phyloP scores from a whole-genome alignment of 1,140 invertebrate genomes.

The Apocrypta bakeri region DNA sequence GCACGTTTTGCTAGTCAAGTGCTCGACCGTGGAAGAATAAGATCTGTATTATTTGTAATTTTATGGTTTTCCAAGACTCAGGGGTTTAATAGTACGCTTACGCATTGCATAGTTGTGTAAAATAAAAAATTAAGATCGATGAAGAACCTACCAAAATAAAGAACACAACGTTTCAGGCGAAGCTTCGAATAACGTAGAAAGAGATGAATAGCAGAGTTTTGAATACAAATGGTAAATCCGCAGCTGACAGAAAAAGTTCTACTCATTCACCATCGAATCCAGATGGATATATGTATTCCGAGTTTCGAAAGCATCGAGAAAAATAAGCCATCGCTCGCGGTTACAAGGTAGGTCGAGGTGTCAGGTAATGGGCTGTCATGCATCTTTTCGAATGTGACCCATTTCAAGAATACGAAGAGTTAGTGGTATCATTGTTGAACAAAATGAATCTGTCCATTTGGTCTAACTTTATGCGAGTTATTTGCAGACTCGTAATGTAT shows the following conservation, averaged over 20 bases:
- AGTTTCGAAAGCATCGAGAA: not conserved
- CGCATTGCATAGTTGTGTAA: no score
- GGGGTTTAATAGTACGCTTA: no score
- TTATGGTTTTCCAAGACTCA: no score
- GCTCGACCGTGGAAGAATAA: not conserved
- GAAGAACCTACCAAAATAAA: not conserved
- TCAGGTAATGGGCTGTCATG: constrained; percentile 4
- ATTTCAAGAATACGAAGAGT: not conserved
- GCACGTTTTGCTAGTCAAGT: no score
- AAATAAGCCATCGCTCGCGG: not conserved
- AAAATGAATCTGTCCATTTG: not conserved
- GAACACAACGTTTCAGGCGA: not conserved
- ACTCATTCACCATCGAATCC: not conserved
- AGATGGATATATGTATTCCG: not conserved
- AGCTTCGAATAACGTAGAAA: not conserved
- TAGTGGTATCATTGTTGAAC: not conserved
- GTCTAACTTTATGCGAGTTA: not conserved
- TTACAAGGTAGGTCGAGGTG: not conserved
- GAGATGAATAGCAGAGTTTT: not conserved
- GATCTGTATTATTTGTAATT: no score
- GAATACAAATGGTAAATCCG: not conserved
- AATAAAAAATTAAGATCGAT: constrained; percentile 5
- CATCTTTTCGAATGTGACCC: not conserved
- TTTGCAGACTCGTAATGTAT: not conserved
- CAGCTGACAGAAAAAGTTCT: not conserved